A percentile compares a stretch with the other conserved stretches of the same genome.
Conservation (phyloP, 2,797 vertebrate species). For the Lepilemur septentrionalis region DNA sequence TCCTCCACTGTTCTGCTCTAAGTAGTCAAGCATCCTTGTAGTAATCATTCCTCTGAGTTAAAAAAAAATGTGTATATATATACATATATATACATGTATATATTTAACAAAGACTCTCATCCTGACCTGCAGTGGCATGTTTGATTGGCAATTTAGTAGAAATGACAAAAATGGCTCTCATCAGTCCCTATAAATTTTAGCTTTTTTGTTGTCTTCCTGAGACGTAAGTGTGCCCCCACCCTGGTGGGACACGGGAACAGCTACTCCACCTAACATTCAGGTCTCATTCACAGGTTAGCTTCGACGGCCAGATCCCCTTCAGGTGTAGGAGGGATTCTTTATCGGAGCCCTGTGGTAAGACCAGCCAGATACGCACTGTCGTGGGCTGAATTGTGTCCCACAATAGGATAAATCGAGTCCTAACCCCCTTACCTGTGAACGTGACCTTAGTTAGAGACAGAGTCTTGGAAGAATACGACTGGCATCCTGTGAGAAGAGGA, state of each 20-base stretch:
- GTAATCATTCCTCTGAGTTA: neutral
- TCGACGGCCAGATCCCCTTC: no score
- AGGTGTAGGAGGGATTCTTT: neutral
- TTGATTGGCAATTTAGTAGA: neutral
- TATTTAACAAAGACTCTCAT: neutral
- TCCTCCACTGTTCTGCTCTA: neutral
- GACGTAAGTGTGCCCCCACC: no score
- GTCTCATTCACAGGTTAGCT: neutral
- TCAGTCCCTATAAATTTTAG: neutral
- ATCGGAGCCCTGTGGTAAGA: neutral
- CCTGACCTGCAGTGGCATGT: neutral
- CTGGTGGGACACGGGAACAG: accelerated
- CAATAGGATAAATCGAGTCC: neutral
- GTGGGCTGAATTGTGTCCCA: neutral
- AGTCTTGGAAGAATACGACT: neutral
- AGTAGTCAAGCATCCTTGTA: accelerated
- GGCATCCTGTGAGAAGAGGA: neutral
- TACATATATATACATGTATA: neutral
- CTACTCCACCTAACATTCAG: accelerated
- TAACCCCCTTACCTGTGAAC: neutral
- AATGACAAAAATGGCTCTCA: neutral
- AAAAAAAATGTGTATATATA: neutral
- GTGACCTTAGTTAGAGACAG: neutral
- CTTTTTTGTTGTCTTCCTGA: neutral
- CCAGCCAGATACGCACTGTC: accelerated